A percentile compares a stretch with the other conserved stretches of the same genome.
These are phyloP conservation scores for Microctonus hyperodae DNA, from an alignment of 2,888 invertebrate species.

Conservation along the genomic window DNA sequence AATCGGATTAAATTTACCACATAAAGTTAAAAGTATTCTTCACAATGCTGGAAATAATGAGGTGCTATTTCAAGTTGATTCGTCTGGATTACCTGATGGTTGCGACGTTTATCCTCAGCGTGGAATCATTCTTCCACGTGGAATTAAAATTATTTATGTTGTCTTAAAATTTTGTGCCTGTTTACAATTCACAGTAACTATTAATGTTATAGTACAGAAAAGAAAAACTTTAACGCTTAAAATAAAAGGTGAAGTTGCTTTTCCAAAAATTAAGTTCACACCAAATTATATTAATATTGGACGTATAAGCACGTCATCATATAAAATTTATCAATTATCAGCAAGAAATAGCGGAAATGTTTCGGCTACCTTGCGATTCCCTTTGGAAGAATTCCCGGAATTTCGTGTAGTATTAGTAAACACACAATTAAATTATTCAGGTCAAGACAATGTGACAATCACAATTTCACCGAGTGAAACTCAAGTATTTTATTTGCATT, in stretches of 20 bases:
- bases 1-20: slow-evolving; percentile 58
- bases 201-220: slow-evolving; percentile 42
- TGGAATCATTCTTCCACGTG: slow-evolving; percentile 45
- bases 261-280: slow-evolving; percentile 63
- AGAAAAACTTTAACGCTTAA: slow-evolving; percentile 35
- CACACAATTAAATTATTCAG: no score
- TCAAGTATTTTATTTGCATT: slow-evolving; percentile 59
- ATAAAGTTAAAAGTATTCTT: slow-evolving; percentile 39
- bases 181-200: slow-evolving; percentile 35
- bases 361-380: slow-evolving; percentile 49
- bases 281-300: slow-evolving; percentile 66
- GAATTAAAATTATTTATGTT: no score
- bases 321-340: slow-evolving; percentile 49
- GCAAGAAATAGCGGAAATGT: slow-evolving; percentile 53
- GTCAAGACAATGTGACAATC: slow-evolving; percentile 20
- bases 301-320: slow-evolving; percentile 61
- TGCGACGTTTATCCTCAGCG: slow-evolving; percentile 38
- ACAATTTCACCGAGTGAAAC: slow-evolving; percentile 48
- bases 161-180: slow-evolving; percentile 5
- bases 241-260: slow-evolving; percentile 47
- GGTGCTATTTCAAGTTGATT: slow-evolving; percentile 43
- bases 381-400: slow-evolving; percentile 56
- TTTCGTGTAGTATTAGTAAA: slow-evolving; percentile 38
- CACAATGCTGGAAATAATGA: slow-evolving; percentile 44
- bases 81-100: slow-evolving; percentile 36